These are phyloP conservation scores for Orthosia cruda DNA, from an alignment of 2,888 invertebrate genomes.

Conservation along the genomic window DNA sequence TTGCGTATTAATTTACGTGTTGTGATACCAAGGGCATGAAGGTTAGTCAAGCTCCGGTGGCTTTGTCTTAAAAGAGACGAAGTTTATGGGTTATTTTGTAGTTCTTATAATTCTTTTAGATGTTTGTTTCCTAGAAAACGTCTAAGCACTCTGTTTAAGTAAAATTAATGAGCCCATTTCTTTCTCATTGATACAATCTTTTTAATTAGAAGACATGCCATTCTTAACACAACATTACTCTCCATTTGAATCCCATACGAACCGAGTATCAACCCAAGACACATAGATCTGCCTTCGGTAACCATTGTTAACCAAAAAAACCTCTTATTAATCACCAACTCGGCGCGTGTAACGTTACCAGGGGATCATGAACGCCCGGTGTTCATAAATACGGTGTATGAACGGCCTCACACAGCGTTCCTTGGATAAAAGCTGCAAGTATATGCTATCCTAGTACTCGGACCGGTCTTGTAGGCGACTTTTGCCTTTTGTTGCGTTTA, in stretches of 20 bases:
- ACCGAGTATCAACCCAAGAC: constrained; percentile 38
- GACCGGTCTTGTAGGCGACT: constrained; percentile 84
- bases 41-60: constrained; percentile 29
- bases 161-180: constrained; percentile 57
- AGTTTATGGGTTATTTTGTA: constrained; percentile 3
- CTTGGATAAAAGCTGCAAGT: constrained; percentile 81
- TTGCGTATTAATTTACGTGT: constrained; percentile 87
- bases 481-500: constrained; percentile 73
- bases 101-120: background rate
- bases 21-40: constrained; percentile 76
- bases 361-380: constrained; percentile 83
- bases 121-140: constrained; percentile 31
- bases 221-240: constrained; percentile 38
- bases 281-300: constrained; percentile 50
- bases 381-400: constrained; percentile 89
- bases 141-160: constrained; percentile 31
- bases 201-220: constrained; percentile 56
- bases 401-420: constrained; percentile 88
- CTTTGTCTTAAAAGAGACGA: constrained; percentile 14
- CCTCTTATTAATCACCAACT: constrained; percentile 82
- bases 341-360: constrained; percentile 85
- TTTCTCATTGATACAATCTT: constrained; percentile 53
- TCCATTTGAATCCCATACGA: constrained; percentile 36
- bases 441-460: constrained; percentile 78
- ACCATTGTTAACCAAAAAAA: constrained; percentile 70